A percentile compares a stretch with the other conserved stretches of the same genome.
These are phyloP conservation scores for Eulemur mongoz DNA, from an alignment of 2,797 vertebrate species.

Conservation along the genomic window DNA sequence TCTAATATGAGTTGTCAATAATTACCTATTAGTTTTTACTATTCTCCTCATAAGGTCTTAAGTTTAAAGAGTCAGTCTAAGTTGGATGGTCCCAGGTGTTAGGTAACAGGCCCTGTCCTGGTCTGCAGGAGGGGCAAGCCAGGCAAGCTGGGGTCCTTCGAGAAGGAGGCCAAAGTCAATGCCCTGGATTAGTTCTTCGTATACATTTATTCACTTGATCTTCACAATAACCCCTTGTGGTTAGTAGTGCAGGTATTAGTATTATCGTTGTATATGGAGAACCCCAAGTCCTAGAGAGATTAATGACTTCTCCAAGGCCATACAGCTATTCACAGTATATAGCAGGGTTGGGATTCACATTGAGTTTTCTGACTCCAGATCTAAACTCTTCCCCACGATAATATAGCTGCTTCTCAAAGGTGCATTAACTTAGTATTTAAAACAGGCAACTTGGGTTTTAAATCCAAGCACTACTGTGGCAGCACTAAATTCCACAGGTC, in stretches of 20 bases:
- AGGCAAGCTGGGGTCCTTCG: neutral
- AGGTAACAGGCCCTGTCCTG: neutral
- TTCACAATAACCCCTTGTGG: neutral
- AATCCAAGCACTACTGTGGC: neutral
- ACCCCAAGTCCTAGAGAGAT: neutral
- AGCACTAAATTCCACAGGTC: neutral
- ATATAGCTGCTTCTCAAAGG: neutral
- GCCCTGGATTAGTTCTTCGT: neutral
- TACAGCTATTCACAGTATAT: accelerated
- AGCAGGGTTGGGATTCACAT: neutral
- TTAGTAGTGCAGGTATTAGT: neutral
- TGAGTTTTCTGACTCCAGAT: neutral
- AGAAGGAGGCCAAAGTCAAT: neutral
- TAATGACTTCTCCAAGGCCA: neutral
- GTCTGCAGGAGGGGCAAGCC: neutral
- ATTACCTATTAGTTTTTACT: neutral
- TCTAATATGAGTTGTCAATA: neutral
- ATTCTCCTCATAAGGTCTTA: neutral
- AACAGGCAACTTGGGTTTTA: neutral
- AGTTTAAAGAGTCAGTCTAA: neutral
- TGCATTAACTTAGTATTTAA: neutral
- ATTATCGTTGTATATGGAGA: neutral
- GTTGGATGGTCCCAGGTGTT: neutral
- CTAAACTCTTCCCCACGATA: neutral
- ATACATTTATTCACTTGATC: neutral